Evolutionary conservation across 2,888 invertebrate genomes (phyloP), one percentile per base, ranked within the genome.

Genomic region (Parnassius orleans): DNA sequence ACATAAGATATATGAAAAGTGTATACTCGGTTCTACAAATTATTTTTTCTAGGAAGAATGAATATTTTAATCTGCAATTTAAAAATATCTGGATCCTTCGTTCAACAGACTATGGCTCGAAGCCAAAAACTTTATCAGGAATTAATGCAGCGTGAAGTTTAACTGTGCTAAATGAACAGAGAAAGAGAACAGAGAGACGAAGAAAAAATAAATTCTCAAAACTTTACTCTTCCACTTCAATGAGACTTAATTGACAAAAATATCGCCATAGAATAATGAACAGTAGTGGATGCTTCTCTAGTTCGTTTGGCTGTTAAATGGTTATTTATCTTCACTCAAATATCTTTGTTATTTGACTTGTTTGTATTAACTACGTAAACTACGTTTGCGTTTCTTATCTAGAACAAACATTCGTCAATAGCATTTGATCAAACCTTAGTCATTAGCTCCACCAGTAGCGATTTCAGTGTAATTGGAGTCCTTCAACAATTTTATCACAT

Each of bases 141-240:
- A 74, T 81, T 84, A 86, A 87, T 87, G 81, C 83, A 78, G 85
- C 87, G 87, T 81, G 81, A 89, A 87, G 76, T 80, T 84, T 79
- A 79, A 74, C 80, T 71, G 69, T 84, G 84, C 84, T 86, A 86
- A 88, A 86, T 84, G 78, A 84, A 85, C 75, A 71, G 72, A 53
- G 68, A 75, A 72, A 53, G 68, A 75, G 77, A 78, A 75, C 73
- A 74, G 24, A 24, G 24, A 24, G 75, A 75, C 75, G 79, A 76
- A 74, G 61, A 66, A 61, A 54, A 57, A 68, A 66, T 68, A 61
- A 64, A 64, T 66, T 61, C 59, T 48, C 54, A 53, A 57, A 61
- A 64, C 65, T 67, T 66, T 69, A 66, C 66, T 68, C 15, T 56
- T 3, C 46, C n/a, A 47, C 24, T 24, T 47, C 10, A 56, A 47